Base-by-base conservation (phyloP, 1,140 invertebrate genomes). In the Sinonovacula constricta region DNA sequence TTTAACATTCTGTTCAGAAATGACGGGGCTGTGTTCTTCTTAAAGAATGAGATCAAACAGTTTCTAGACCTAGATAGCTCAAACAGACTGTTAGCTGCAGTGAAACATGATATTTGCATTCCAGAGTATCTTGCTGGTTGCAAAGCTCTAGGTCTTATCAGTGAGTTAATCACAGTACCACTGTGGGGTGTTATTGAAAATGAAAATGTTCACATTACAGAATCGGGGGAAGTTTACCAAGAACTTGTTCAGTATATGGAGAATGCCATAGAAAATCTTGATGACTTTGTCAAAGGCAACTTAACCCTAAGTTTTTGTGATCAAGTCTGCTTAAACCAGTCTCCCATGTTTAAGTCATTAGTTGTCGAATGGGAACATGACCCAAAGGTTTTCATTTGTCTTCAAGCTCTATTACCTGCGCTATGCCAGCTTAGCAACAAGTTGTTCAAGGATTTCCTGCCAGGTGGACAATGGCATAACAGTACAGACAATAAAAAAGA, bases 401-500 rank as follows among this genome's bases (percentile, higher is more conserved):
- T 60, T 14, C n/a, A 26, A 18, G 57, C 0, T n/a, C 15, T 72
- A 10, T 18, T 72, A 34, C 39, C 57, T 62, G 70, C 70, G 0
- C 51, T 72, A 28, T 72, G 70, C 28, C 22, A 72, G 45, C 69
- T 72, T 1, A 45, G 33, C 24, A 59, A 72, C n/a, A 10, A 36
- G 49, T 31, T 72, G n/a, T 72, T 72, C 18, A 62, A 28, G 51
- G 70, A 72, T 54, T 62, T 22, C 33, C 28, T 71, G 18, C 33
- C 31, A 1, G 53, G 7, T 14, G 53, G 68, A n/a, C 12, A 30
- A 22, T 71, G 56, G 56, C 14, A 18, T 12, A 12, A 36, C 7
- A 5, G 10, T 18, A 34, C 31, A 1, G 34, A 59, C 14, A 10
- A 39, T 15, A 31, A 24, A 4, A 24, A 12, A 28, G 3, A 14